Conservation (phyloP, 1,140 invertebrate species). For the Brachionus plicatilis region DNA sequence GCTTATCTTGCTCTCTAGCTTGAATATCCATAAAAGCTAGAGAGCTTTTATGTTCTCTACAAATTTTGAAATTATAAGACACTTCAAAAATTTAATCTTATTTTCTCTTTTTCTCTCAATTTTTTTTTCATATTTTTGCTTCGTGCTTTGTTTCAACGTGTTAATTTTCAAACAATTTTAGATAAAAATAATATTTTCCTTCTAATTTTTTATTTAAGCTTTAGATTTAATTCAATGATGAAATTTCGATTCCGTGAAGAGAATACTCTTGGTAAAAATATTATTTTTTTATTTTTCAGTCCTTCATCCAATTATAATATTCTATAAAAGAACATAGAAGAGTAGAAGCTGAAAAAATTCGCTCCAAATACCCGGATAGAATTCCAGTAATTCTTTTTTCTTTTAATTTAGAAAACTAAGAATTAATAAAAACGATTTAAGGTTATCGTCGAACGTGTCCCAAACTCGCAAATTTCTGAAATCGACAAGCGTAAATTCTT, state of each 20-base stretch:
- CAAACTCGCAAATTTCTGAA: slow-evolving; percentile 54
- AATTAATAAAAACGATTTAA: neutral
- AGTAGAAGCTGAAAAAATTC: slow-evolving; percentile 55
- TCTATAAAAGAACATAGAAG: slow-evolving; percentile 52
- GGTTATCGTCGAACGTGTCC: slow-evolving; percentile 57
- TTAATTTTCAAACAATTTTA: neutral
- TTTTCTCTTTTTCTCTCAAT: neutral
- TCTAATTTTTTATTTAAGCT: neutral
- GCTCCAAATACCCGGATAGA: slow-evolving; percentile 57
- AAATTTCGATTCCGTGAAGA: slow-evolving; percentile 37
- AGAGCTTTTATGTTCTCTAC: neutral
- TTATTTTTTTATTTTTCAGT: neutral
- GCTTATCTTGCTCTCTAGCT: neutral
- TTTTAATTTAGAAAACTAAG: too few species aligned
- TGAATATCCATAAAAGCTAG: neutral
- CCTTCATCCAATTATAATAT: neutral
- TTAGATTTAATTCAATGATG: slow-evolving; percentile 1
- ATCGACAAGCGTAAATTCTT: slow-evolving; percentile 60
- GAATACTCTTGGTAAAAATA: neutral
- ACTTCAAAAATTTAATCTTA: neutral
- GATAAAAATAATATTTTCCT: neutral
- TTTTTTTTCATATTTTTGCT: neutral
- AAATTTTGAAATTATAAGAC: neutral
- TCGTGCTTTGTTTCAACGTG: neutral
- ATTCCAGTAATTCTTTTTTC: slow-evolving; percentile 50